A percentile compares a stretch with the other conserved stretches of the same genome.
phyloP scores from a whole-genome alignment of 2,797 vertebrate genomes.

The Diceros bicornis region DNA sequence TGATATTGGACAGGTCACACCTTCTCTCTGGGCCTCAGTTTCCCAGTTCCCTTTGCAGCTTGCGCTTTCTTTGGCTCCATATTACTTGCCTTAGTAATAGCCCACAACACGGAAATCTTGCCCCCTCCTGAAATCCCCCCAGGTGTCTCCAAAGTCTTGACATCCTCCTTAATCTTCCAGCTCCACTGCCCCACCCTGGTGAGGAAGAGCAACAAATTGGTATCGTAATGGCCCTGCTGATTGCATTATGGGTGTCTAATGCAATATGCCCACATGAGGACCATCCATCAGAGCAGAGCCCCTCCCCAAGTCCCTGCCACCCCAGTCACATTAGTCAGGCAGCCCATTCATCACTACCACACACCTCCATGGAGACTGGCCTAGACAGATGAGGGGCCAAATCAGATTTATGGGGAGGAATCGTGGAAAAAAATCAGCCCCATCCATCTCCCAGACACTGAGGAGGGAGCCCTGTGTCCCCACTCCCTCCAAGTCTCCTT shows the following conservation, averaged over 20 bases:
- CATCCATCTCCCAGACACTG: conserved; percentile 86
- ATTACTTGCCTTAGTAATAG: conserved; percentile 15
- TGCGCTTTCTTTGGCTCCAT: conserved; percentile 1
- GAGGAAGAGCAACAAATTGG: conserved; percentile 79
- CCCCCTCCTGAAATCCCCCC: conserved; percentile 47
- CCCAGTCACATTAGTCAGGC: conserved; percentile 84
- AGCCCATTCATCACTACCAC: conserved; percentile 87
- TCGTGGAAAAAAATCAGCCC: conserved; percentile 82
- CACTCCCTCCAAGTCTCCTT: conserved; percentile 62
- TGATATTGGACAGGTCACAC: conserved; percentile 1
- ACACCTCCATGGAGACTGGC: conserved; percentile 83
- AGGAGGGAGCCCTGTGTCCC: conserved; percentile 68
- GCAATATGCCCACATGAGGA: conserved; percentile 83
- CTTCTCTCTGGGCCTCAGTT: neutral
- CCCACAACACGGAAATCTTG: conserved; percentile 39
- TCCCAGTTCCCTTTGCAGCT: neutral
- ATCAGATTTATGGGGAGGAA: conserved; percentile 84
- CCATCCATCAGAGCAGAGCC: conserved; percentile 85
- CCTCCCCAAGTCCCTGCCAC: conserved; percentile 86
- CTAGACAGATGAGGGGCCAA: conserved; percentile 82
- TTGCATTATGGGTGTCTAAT: conserved; percentile 88
- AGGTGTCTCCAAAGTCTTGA: conserved; percentile 76
- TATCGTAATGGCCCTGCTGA: conserved; percentile 81
- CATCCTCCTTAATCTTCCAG: conserved; percentile 84
- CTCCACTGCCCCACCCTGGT: conserved; percentile 66